Percentiles rank a stretch among this genome's conserved stretches.
Conservation (phyloP, 2,888 invertebrate species). For the Xestoiulus laeticollis region DNA sequence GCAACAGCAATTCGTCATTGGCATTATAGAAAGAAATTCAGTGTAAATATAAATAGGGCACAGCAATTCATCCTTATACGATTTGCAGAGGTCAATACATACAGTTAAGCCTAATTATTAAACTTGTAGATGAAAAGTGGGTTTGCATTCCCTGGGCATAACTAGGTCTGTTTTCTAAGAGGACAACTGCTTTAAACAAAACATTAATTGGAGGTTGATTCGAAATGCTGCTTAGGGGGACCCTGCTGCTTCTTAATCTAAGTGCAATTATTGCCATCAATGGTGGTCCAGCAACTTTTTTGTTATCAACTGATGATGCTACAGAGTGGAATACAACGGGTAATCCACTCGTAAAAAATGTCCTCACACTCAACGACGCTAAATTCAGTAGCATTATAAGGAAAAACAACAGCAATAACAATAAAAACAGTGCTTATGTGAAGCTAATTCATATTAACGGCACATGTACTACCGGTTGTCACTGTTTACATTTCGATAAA, state of each 20-base stretch:
- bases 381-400: background rate
- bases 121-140: background rate
- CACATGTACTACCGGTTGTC: constrained; percentile 34
- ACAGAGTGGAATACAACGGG: background rate
- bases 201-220: background rate
- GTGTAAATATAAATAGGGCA: background rate
- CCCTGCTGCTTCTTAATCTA: background rate
- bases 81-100: background rate
- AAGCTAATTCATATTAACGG: constrained; percentile 14
- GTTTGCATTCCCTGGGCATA: background rate
- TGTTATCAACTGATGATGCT: background rate
- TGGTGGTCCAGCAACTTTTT: background rate
- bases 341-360: background rate
- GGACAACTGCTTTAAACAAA: background rate
- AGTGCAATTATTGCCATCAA: background rate
- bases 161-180: background rate
- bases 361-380: background rate
- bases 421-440: constrained; percentile 11
- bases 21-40: background rate
- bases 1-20: background rate
- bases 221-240: background rate
- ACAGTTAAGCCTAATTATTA: background rate
- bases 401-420: constrained; percentile 11
- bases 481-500: constrained; percentile 34
- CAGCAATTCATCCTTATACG: background rate